These are phyloP conservation scores for Drosophila siamana DNA, from an alignment of 2,888 invertebrate genomes.

Conservation along the genomic window DNA sequence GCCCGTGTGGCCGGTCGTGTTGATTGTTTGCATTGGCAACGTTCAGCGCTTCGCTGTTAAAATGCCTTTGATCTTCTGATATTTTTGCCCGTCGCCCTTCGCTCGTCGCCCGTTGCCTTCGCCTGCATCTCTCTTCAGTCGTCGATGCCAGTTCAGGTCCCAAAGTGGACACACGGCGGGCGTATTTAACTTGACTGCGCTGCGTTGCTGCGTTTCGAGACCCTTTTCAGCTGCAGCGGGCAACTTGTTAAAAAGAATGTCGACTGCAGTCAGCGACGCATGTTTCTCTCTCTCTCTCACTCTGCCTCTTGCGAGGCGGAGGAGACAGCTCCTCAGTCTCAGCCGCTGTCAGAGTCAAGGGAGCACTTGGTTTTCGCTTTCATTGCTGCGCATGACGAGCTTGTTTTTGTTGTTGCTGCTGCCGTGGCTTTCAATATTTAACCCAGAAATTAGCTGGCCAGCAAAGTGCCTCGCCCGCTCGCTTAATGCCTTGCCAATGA, in stretches of 20 bases:
- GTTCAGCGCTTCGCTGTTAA: slow-evolving; percentile 73
- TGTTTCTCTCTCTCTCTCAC: slow-evolving; percentile 42
- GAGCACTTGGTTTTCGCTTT: slow-evolving; percentile 74
- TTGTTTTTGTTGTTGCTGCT: slow-evolving; percentile 37
- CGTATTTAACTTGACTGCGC: slow-evolving; percentile 79
- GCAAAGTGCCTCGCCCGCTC: slow-evolving; percentile 36
- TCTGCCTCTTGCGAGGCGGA: neutral
- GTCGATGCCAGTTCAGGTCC: slow-evolving; percentile 14
- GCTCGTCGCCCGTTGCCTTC: slow-evolving; percentile 12
- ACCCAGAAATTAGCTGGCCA: slow-evolving; percentile 75
- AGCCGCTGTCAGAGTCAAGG: slow-evolving; percentile 37
- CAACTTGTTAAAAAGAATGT: slow-evolving; percentile 80
- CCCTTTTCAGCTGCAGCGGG: slow-evolving; percentile 63
- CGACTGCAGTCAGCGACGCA: slow-evolving; percentile 72
- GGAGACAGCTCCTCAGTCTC: neutral
- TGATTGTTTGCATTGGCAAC: slow-evolving; percentile 78
- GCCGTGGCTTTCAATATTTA: slow-evolving; percentile 63
- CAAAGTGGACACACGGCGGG: slow-evolving; percentile 75
- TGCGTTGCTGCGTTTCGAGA: slow-evolving; percentile 36
- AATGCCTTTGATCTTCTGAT: slow-evolving; percentile 83
- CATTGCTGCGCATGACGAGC: slow-evolving; percentile 68
- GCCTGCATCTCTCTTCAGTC: slow-evolving; percentile 19
- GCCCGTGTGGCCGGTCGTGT: slow-evolving; percentile 68
- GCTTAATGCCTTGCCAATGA: slow-evolving; percentile 61
- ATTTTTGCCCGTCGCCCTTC: slow-evolving; percentile 75